These are phyloP conservation scores for Sebastes paucispinis DNA, from an alignment of 2,797 vertebrate genomes.

Conservation along the genomic window DNA sequence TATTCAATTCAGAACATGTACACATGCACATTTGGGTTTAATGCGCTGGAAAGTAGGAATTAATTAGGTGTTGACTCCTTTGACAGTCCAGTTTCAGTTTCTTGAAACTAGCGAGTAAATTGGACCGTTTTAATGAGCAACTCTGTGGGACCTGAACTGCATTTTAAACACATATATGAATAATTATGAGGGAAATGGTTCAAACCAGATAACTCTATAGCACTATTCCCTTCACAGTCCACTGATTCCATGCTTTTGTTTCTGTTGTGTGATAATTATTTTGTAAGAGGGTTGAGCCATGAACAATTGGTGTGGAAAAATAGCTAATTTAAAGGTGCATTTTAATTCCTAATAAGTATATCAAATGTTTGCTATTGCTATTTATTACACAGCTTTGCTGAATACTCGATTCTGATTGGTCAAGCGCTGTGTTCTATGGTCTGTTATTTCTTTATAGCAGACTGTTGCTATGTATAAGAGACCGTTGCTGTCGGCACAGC, in stretches of 20 bases:
- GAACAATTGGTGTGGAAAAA: not conserved
- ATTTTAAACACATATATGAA: constrained; percentile 16
- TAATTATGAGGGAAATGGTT: not conserved
- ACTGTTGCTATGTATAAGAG: no score
- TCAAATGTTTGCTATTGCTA: not conserved
- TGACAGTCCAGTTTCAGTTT: not conserved
- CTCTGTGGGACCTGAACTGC: not conserved
- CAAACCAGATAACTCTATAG: not conserved
- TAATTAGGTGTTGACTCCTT: constrained; percentile 1
- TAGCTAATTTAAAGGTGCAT: not conserved
- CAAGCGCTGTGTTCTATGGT: no score
- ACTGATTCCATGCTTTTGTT: constrained; percentile 7
- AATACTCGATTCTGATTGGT: no score
- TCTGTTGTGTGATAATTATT: not conserved
- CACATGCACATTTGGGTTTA: not conserved
- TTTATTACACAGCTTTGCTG: not conserved
- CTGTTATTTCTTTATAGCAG: not conserved
- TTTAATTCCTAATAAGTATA: not conserved
- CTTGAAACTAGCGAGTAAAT: not conserved
- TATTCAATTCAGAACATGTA: not conserved
- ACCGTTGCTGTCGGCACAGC: no score
- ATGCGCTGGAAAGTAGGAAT: not conserved
- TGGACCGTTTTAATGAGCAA: not conserved
- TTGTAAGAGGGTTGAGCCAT: not conserved
- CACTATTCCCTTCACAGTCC: not conserved